These are phyloP conservation scores for Lathronympha strigana DNA, from an alignment of 2,888 invertebrate species.

Conservation along the genomic window DNA sequence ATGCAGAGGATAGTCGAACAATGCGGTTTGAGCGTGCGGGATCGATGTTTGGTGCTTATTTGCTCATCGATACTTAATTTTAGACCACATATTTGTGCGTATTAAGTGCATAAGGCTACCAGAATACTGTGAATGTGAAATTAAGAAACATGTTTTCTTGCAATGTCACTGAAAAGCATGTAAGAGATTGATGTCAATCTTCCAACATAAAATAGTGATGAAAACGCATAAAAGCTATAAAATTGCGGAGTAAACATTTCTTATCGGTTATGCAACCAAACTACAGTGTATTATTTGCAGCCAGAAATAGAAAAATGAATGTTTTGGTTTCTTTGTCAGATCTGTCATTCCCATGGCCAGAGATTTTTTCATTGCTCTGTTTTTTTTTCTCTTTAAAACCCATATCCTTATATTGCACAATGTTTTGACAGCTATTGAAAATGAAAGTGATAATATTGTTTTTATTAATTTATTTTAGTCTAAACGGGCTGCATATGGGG, in stretches of 20 bases:
- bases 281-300: constrained; percentile 58
- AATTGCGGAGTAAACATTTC: constrained; percentile 68
- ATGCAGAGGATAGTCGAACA: constrained; percentile 63
- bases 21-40: constrained; percentile 61
- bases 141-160: constrained; percentile 34
- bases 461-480: constrained; percentile 58
- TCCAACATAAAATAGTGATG: constrained; percentile 48
- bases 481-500: constrained; percentile 68
- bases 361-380: constrained; percentile 21
- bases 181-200: constrained; percentile 26
- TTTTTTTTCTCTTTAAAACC: constrained; percentile 3
- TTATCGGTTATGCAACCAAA: constrained; percentile 76
- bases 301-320: constrained; percentile 53
- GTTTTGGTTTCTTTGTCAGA: constrained; percentile 37
- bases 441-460: not conserved
- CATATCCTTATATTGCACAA: constrained; percentile 19
- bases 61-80: constrained; percentile 20
- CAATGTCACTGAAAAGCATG: constrained; percentile 37
- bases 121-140: constrained; percentile 13
- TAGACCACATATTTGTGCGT: constrained; percentile 16
- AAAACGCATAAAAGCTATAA: constrained; percentile 64
- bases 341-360: constrained; percentile 38
- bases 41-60: constrained; percentile 50
- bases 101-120: constrained; percentile 3
- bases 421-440: constrained; percentile 3